phyloP scores from a whole-genome alignment of 35 echinoderm and acorn worm genomes.

The Amphiura filiformis region DNA sequence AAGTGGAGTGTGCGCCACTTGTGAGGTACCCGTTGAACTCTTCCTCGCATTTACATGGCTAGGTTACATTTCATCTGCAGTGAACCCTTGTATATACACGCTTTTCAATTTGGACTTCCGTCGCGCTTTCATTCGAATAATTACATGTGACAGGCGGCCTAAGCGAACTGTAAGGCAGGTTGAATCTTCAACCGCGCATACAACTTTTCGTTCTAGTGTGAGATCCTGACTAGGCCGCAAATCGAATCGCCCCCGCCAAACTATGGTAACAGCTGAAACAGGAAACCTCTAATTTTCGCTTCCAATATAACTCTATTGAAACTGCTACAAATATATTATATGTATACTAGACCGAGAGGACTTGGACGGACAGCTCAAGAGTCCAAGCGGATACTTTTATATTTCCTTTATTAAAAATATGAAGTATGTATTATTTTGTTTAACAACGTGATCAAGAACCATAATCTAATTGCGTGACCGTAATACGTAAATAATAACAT shows the following conservation, averaged over 20 bases:
- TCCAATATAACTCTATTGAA: too few relatives aligned
- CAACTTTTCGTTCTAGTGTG: slow-evolving; percentile 25
- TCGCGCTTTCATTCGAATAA: slow-evolving; percentile 73
- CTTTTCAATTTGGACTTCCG: slow-evolving; percentile 93
- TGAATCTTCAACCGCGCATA: slow-evolving; percentile 19
- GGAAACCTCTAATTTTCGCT: neutral
- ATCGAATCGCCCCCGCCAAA: neutral
- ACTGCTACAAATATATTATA: too few relatives aligned
- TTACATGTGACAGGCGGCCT: slow-evolving; percentile 58
- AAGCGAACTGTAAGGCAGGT: slow-evolving; percentile 1
- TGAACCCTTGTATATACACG: slow-evolving; percentile 98
- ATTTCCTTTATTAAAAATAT: too few relatives aligned
- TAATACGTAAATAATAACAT: too few relatives aligned
- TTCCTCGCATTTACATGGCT: slow-evolving; percentile 95
- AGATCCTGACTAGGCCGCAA: slow-evolving; percentile 22
- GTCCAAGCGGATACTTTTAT: too few relatives aligned
- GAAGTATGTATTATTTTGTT: too few relatives aligned
- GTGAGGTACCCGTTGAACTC: slow-evolving; percentile 71
- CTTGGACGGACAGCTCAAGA: too few relatives aligned
- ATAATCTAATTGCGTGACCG: too few relatives aligned
- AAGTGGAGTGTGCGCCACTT: slow-evolving; percentile 74
- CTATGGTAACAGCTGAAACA: neutral
- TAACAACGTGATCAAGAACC: too few relatives aligned
- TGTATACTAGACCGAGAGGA: too few relatives aligned
- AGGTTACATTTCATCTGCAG: slow-evolving; percentile 89